Percentiles rank a stretch among this genome's conserved stretches.
phyloP scores from a whole-genome alignment of 2,888 invertebrate species.

The Lottia gigantea region DNA sequence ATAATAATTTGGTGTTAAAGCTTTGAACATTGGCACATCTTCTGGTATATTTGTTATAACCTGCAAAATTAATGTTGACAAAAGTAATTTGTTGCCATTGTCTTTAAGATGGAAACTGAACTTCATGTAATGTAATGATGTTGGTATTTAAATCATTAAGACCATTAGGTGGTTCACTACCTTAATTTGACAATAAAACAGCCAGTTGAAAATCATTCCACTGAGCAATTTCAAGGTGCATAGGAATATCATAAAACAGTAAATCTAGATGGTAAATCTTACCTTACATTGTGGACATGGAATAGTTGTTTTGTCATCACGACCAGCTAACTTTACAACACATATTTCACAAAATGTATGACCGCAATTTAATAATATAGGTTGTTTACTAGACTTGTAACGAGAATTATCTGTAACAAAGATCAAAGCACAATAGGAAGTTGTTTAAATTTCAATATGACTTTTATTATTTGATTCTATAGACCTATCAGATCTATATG shows the following conservation, averaged over 20 bases:
- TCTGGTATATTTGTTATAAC: constrained; percentile 33
- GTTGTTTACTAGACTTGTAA: constrained; percentile 31
- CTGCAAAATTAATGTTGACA: constrained; percentile 28
- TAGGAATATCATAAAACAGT: too few species aligned
- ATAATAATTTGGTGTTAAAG: constrained; percentile 42
- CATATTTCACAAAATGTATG: constrained; percentile 60
- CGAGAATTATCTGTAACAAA: constrained; percentile 1
- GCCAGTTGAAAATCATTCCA: too few species aligned
- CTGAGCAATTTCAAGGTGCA: too few species aligned
- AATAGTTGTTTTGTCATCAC: constrained; percentile 36
- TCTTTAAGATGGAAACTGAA: neutral
- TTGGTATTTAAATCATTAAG: neutral
- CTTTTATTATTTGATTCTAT: too few species aligned
- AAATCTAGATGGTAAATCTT: constrained; percentile 16
- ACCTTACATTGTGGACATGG: constrained; percentile 50
- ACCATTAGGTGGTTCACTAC: too few species aligned
- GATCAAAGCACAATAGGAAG: too few species aligned
- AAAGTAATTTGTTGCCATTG: neutral
- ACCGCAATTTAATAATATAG: constrained; percentile 55
- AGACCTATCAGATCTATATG: too few species aligned
- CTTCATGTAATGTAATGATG: neutral
- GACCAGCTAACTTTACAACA: constrained; percentile 33
- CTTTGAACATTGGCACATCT: constrained; percentile 37
- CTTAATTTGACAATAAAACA: too few species aligned
- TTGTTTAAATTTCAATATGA: too few species aligned